These are phyloP conservation scores for Aplochiton taeniatus DNA, from an alignment of 2,797 vertebrate species.

Conservation along the genomic window DNA sequence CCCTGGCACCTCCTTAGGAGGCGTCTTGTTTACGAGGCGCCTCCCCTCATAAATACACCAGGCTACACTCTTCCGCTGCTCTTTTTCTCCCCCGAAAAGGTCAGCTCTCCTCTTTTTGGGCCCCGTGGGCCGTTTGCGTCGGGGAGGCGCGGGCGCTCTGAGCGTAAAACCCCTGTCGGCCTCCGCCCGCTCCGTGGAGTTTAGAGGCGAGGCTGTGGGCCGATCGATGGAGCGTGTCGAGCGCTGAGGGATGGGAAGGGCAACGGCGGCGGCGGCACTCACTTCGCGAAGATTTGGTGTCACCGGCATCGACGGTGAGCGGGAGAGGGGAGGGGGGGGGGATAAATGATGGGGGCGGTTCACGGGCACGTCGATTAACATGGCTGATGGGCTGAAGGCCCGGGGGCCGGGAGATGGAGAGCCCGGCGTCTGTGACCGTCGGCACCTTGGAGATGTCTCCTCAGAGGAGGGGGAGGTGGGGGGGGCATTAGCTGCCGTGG, in stretches of 20 bases:
- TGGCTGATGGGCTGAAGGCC: conserved; percentile 22
- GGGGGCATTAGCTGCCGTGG: neutral
- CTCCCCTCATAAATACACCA: conserved; percentile 40
- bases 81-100: conserved; percentile 40
- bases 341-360: conserved; percentile 59
- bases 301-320: too few relatives aligned
- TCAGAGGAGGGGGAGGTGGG: neutral
- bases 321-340: conserved; percentile 56
- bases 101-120: conserved; percentile 61
- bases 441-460: neutral
- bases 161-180: conserved; percentile 66
- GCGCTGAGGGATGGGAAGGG: conserved; percentile 67
- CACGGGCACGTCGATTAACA: conserved; percentile 57
- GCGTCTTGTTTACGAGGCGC: conserved; percentile 34
- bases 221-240: conserved; percentile 59
- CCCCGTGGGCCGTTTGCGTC: too few relatives aligned
- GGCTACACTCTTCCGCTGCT: neutral
- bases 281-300: conserved; percentile 45
- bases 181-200: conserved; percentile 54
- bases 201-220: conserved; percentile 61
- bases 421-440: conserved; percentile 1
- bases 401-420: conserved; percentile 29
- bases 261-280: conserved; percentile 55
- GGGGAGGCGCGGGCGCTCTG: too few relatives aligned
- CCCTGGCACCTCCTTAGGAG: conserved; percentile 6